Conservation (phyloP, 1,140 invertebrate genomes). For the Neelides sp. region DNA sequence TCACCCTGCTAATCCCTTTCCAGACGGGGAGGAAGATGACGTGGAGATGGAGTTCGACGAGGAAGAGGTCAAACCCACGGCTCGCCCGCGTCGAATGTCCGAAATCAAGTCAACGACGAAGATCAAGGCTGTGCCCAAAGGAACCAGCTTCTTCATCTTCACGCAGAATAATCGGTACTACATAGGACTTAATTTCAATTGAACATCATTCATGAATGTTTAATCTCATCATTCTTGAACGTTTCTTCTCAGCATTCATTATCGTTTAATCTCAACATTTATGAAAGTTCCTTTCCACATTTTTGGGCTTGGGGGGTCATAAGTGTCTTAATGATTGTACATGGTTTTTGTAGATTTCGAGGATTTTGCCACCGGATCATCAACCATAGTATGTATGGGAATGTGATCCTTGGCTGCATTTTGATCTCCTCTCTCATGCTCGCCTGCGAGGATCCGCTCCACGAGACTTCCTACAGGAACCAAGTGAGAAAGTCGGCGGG, state of each 20-base stretch:
- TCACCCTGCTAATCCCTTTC: no score
- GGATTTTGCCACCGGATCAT: conserved; percentile 92
- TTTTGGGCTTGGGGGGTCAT: background rate
- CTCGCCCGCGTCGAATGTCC: conserved; percentile 70
- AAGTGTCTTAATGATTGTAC: background rate
- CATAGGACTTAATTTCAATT: no score
- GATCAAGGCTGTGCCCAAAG: conserved; percentile 52
- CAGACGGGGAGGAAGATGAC: conserved; percentile 37
- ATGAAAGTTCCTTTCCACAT: background rate
- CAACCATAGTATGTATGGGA: conserved; percentile 91
- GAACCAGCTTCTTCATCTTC: conserved; percentile 50
- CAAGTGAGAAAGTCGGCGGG: conserved; percentile 44
- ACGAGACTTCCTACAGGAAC: conserved; percentile 58
- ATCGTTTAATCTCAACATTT: no score
- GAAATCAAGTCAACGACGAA: conserved; percentile 44
- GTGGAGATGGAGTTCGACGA: conserved; percentile 39
- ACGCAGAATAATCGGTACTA: conserved; percentile 39
- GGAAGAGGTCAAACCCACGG: conserved; percentile 51
- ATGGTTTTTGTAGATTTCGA: conserved; percentile 61
- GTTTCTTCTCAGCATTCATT: no score
- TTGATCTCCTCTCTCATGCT: conserved; percentile 96
- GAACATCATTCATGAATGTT: no score
- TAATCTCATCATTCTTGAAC: no score
- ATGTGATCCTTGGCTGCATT: conserved; percentile 93
- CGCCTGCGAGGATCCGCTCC: conserved; percentile 92